These are phyloP conservation scores for Megalops cyprinoides DNA, from an alignment of 2,797 vertebrate genomes.

Conservation along the genomic window DNA sequence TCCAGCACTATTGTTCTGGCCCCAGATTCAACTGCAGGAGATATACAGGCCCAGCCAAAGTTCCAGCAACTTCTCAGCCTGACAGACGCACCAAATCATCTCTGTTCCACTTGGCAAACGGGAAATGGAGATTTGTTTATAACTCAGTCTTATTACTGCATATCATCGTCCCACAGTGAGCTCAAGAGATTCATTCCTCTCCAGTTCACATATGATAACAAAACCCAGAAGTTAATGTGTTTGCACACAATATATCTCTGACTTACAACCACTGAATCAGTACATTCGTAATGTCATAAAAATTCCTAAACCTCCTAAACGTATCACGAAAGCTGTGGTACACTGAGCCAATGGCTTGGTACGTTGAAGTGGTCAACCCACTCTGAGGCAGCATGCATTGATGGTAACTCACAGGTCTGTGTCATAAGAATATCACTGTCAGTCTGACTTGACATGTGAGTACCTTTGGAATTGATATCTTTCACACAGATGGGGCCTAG, in stretches of 20 bases:
- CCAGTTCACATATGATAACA: not conserved
- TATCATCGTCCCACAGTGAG: not conserved
- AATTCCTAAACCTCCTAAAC: slow-evolving; percentile 2
- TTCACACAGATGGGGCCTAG: not conserved
- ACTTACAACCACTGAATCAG: not conserved
- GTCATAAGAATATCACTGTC: slow-evolving; percentile 7
- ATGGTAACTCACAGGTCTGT: slow-evolving; percentile 18
- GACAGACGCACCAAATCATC: slow-evolving; percentile 28
- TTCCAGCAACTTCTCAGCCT: slow-evolving; percentile 31
- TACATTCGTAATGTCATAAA: not conserved
- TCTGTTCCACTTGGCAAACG: not conserved
- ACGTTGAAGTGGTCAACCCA: slow-evolving; percentile 8
- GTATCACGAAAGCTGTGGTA: not conserved
- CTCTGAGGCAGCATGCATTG: not conserved
- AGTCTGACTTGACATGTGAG: not conserved
- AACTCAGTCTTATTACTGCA: not conserved
- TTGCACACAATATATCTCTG: not conserved
- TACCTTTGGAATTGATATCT: not conserved
- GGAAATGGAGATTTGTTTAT: not conserved
- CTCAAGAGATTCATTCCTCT: not conserved
- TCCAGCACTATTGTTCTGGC: not conserved
- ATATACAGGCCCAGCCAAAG: slow-evolving; percentile 37
- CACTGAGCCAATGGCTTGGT: not conserved
- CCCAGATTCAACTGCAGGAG: slow-evolving; percentile 22
- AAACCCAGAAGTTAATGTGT: slow-evolving; percentile 3